Conservation (phyloP, 2,888 invertebrate species). For the Calephelis perditalis region DNA sequence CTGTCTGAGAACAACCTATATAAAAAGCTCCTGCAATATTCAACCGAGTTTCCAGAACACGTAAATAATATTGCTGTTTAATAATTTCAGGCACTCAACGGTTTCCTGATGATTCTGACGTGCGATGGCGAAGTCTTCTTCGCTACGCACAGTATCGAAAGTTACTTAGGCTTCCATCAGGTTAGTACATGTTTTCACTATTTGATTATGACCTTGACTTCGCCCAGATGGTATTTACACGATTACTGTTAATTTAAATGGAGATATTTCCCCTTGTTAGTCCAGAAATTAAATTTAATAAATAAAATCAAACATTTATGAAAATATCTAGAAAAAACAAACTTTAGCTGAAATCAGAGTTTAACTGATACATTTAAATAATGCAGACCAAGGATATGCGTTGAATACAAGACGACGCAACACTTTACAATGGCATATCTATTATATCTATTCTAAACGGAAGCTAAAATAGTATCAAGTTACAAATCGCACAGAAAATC, state of each 20-base stretch:
- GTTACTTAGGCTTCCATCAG: slow-evolving; percentile 99
- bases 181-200: slow-evolving; percentile 72
- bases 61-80: slow-evolving; percentile 6
- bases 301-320: no score
- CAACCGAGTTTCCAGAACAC: background rate
- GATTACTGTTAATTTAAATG: background rate
- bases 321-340: no score
- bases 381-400: slow-evolving; percentile 51
- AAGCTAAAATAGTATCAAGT: slow-evolving; percentile 63
- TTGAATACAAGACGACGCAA: slow-evolving; percentile 59
- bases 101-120: slow-evolving; percentile 98
- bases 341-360: background rate
- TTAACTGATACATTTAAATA: background rate
- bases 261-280: background rate
- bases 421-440: slow-evolving; percentile 66
- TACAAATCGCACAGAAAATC: slow-evolving; percentile 72
- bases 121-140: slow-evolving; percentile 99
- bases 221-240: no score
- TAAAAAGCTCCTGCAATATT: background rate
- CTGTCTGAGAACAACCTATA: no score
- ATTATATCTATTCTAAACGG: slow-evolving; percentile 73
- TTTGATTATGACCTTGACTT: no score
- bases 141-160: slow-evolving; percentile 99
- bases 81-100: slow-evolving; percentile 94
- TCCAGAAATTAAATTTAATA: no score